phyloP scores from a whole-genome alignment of 2,797 vertebrate species.

The Cryptoblepharus egeriae region DNA sequence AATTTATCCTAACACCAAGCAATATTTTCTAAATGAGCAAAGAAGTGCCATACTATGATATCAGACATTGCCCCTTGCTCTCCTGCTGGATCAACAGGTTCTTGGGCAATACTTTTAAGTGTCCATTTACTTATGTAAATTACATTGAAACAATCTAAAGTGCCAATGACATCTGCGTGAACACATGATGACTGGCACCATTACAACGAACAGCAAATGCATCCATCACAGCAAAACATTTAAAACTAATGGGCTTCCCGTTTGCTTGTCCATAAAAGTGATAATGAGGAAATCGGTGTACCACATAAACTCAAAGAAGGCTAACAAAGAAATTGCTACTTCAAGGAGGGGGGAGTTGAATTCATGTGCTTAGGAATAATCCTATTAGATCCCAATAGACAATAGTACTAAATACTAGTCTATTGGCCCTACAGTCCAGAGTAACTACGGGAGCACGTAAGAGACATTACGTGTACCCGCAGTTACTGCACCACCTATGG shows the following conservation, averaged over 20 bases:
- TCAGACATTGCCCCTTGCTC: conserved; percentile 23
- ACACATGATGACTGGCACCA: conserved; percentile 66
- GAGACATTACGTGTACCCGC: too few relatives aligned
- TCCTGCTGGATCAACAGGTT: conserved; percentile 48
- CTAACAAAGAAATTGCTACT: conserved; percentile 33
- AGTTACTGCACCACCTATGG: too few relatives aligned
- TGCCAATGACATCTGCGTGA: conserved; percentile 62
- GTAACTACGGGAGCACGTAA: too few relatives aligned
- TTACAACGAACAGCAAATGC: conserved; percentile 67
- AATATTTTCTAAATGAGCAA: background rate
- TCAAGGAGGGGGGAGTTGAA: conserved; percentile 43
- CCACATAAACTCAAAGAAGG: conserved; percentile 60
- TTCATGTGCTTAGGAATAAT: background rate
- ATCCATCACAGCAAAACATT: conserved; percentile 65
- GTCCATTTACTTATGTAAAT: conserved; percentile 69
- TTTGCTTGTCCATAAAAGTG: conserved; percentile 61
- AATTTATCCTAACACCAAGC: conserved; percentile 55
- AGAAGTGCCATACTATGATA: background rate
- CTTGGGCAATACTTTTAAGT: conserved; percentile 57
- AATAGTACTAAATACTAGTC: background rate
- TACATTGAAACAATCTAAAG: conserved; percentile 53
- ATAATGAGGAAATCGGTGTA: conserved; percentile 58
- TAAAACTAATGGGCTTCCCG: conserved; percentile 63
- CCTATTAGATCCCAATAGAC: background rate
- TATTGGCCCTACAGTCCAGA: too few relatives aligned